phyloP scores from a whole-genome alignment of 2,797 vertebrate genomes.

The Vultur gryphus region DNA sequence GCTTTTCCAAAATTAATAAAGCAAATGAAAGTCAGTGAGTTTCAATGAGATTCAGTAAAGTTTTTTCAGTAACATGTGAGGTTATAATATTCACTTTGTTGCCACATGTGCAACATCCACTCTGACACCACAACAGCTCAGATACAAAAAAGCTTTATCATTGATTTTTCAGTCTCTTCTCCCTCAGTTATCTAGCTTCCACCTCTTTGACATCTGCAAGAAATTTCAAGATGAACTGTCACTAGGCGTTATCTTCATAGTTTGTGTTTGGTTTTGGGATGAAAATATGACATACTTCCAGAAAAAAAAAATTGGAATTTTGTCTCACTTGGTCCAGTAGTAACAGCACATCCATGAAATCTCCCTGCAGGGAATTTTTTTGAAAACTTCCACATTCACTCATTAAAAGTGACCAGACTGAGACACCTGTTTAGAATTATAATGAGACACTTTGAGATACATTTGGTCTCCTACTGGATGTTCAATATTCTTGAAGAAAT shows the following conservation, averaged over 20 bases:
- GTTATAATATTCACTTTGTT: background rate
- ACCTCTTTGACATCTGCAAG: background rate
- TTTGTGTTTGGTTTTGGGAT: background rate
- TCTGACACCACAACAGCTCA: background rate
- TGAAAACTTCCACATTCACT: background rate
- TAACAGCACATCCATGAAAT: background rate
- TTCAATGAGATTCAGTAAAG: background rate
- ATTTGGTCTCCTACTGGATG: background rate
- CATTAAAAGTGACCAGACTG: background rate
- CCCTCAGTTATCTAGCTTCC: background rate
- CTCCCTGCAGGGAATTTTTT: background rate
- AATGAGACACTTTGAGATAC: background rate
- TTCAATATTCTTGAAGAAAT: background rate
- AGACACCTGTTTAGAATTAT: background rate
- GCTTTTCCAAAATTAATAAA: background rate
- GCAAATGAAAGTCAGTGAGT: background rate
- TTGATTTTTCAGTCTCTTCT: background rate
- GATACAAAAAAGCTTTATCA: background rate
- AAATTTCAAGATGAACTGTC: background rate
- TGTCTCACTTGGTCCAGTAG: background rate
- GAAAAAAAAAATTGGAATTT: background rate
- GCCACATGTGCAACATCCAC: background rate
- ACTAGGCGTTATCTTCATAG: background rate
- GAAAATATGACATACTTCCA: background rate
- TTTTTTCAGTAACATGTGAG: background rate